These are phyloP conservation scores for Leuctra nigra DNA, from an alignment of 2,888 invertebrate species.

Conservation along the genomic window DNA sequence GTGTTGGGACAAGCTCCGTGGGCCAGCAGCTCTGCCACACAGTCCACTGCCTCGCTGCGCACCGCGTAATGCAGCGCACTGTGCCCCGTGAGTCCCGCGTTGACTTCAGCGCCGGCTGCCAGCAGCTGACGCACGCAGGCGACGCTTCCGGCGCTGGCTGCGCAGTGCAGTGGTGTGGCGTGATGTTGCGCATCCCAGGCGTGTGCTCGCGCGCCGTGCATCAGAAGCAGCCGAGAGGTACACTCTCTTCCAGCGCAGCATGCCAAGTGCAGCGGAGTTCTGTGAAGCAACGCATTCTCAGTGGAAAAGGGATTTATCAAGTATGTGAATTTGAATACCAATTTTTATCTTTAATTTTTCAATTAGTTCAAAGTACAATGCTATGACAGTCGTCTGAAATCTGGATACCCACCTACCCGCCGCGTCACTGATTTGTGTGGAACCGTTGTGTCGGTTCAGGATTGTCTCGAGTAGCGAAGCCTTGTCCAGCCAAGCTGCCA, in stretches of 20 bases:
- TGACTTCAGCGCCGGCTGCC: constrained; percentile 69
- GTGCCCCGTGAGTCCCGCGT: constrained; percentile 54
- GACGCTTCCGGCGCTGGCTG: constrained; percentile 60
- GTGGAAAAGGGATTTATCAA: too few relatives aligned
- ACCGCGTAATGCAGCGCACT: constrained; percentile 83
- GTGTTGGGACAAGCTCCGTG: constrained; percentile 78
- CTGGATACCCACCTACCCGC: not conserved
- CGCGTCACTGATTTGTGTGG: not conserved
- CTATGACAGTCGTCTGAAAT: not conserved
- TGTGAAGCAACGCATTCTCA: too few relatives aligned
- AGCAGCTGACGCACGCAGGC: constrained; percentile 57
- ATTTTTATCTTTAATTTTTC: too few relatives aligned
- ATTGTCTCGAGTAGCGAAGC: constrained; percentile 43
- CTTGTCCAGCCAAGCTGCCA: constrained; percentile 56
- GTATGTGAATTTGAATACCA: too few relatives aligned
- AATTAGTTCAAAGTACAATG: not conserved
- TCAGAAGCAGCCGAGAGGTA: constrained; percentile 61
- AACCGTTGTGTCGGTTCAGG: not conserved
- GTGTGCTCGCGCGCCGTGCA: constrained; percentile 59
- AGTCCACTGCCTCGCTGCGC: constrained; percentile 64
- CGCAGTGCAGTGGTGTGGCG: constrained; percentile 71
- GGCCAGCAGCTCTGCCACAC: constrained; percentile 63
- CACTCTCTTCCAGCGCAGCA: constrained; percentile 67
- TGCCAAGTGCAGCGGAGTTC: constrained; percentile 70
- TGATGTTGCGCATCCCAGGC: constrained; percentile 63